These are phyloP conservation scores for Tadarida brasiliensis DNA, from an alignment of 2,797 vertebrate genomes.

Conservation along the genomic window DNA sequence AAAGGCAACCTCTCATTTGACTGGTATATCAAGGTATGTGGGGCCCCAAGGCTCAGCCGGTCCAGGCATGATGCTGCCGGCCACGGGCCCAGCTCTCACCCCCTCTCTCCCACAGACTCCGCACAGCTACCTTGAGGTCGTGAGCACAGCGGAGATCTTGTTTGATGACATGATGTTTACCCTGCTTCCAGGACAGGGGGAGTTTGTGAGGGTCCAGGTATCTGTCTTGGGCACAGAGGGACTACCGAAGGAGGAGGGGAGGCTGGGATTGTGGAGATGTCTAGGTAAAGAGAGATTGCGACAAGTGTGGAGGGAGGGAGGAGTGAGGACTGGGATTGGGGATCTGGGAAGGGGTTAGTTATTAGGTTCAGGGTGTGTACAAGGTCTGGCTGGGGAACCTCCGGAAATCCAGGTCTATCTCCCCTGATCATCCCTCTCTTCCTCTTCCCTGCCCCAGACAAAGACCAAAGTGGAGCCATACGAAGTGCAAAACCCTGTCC, in stretches of 20 bases:
- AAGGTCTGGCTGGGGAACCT: background rate
- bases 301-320: background rate
- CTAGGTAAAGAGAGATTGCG: background rate
- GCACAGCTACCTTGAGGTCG: constrained; percentile 80
- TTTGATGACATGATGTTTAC: constrained; percentile 87
- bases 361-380: background rate
- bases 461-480: constrained; percentile 89
- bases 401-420: background rate
- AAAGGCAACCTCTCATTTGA: constrained; percentile 88
- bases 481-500: constrained; percentile 86
- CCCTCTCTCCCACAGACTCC: constrained; percentile 85
- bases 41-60: background rate
- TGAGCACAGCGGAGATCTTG: constrained; percentile 88
- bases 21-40: constrained; percentile 87
- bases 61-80: accelerated
- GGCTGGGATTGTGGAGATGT: background rate
- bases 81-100: background rate
- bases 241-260: background rate
- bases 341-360: background rate
- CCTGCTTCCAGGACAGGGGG: constrained; percentile 82
- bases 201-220: constrained; percentile 80
- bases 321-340: background rate
- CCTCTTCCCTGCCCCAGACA: constrained; percentile 84
- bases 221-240: background rate
- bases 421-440: background rate